These are phyloP conservation scores for Meteorus cinctellus DNA, from an alignment of 2,888 invertebrate species.

Conservation along the genomic window DNA sequence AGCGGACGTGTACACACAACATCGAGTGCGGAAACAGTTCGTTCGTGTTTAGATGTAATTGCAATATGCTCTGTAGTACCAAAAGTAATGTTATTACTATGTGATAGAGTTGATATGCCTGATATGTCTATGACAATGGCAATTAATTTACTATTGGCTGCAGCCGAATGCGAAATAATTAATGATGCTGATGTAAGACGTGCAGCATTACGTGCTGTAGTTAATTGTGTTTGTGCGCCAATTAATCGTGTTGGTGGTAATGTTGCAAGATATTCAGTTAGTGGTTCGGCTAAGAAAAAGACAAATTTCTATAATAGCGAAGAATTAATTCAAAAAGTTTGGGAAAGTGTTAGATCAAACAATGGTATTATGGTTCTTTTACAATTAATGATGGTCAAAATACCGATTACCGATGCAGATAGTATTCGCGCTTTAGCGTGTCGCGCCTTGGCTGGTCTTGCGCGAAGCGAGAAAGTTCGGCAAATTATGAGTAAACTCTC, in stretches of 20 bases:
- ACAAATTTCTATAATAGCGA: conserved; percentile 81
- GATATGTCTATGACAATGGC: conserved; percentile 84
- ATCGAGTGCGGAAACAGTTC: conserved; percentile 84
- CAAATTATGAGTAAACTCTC: conserved; percentile 97
- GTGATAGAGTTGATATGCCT: conserved; percentile 84
- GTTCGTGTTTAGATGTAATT: conserved; percentile 89
- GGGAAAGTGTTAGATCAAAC: conserved; percentile 94
- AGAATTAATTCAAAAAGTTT: conserved; percentile 92
- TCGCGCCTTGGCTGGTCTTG: conserved; percentile 92
- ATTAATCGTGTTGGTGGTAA: conserved; percentile 79
- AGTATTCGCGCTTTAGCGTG: conserved; percentile 94
- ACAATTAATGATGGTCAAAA: conserved; percentile 91
- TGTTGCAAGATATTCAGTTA: conserved; percentile 74
- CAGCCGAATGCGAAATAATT: conserved; percentile 93
- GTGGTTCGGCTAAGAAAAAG: conserved; percentile 78
- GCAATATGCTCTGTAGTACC: conserved; percentile 94
- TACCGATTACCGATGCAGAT: conserved; percentile 98
- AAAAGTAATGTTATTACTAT: conserved; percentile 82
- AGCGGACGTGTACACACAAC: conserved; percentile 79
- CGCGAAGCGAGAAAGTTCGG: conserved; percentile 92
- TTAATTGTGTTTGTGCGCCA: conserved; percentile 96
- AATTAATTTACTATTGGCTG: conserved; percentile 72
- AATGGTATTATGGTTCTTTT: conserved; percentile 97
- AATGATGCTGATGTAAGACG: conserved; percentile 94
- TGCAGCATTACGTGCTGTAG: conserved; percentile 90